A percentile compares a stretch with the other conserved stretches of the same genome.
Conservation (phyloP, 2,113 vertebrate species). For the Cryptoleucopteryx plumbea region DNA sequence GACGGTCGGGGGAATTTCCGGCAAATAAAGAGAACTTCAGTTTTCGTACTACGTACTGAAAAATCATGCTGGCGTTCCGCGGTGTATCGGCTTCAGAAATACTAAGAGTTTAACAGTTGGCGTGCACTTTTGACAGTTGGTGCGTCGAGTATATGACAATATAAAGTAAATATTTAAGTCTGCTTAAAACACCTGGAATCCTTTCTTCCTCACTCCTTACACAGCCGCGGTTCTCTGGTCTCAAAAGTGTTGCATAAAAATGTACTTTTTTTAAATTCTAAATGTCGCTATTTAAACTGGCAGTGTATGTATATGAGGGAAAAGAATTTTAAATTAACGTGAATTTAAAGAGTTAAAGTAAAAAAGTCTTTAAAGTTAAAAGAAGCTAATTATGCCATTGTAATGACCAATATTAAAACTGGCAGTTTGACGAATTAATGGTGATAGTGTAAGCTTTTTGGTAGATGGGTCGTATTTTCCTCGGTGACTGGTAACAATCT, state of each 20-base stretch:
- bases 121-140: neutral
- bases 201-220: neutral
- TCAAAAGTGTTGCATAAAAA: neutral
- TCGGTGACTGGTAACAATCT: neutral
- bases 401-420: neutral
- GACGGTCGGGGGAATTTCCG: neutral
- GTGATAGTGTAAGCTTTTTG: neutral
- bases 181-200: neutral
- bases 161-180: neutral
- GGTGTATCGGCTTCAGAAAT: accelerated
- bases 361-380: neutral
- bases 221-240: neutral
- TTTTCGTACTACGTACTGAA: accelerated
- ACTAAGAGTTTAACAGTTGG: neutral
- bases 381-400: neutral
- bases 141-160: neutral
- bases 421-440: neutral
- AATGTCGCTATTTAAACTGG: neutral
- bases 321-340: neutral
- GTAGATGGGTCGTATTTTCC: neutral
- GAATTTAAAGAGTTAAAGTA: neutral
- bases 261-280: neutral
- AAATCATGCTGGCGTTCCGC: neutral
- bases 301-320: no score
- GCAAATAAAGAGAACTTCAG: neutral